Evolutionary conservation across 2,797 vertebrate genomes (phyloP).

Genomic region (Delichon dasypus): DNA sequence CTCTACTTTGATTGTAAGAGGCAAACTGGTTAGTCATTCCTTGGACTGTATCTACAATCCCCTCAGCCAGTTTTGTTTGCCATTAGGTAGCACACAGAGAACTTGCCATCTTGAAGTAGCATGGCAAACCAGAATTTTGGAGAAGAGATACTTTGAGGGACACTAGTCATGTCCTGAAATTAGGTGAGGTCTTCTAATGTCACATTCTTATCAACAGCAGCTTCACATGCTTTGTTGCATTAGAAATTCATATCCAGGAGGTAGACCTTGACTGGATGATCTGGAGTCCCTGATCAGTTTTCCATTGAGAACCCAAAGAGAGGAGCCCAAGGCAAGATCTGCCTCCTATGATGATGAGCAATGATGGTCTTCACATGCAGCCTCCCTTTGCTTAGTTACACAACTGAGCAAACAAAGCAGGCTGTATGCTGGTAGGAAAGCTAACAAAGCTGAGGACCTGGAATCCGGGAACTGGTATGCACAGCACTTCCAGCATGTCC

Average conservation of each 20-base stretch:
- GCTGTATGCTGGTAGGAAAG: not conserved
- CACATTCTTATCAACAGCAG: not conserved
- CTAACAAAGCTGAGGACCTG: not conserved
- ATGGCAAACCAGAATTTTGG: not conserved
- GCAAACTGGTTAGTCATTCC: not conserved
- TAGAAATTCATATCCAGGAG: not conserved
- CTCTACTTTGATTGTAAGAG: not conserved
- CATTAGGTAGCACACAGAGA: not conserved
- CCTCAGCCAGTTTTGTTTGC: not conserved
- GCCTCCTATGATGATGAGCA: not conserved
- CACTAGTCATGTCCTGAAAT: not conserved
- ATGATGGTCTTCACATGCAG: not conserved
- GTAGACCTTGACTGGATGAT: not conserved
- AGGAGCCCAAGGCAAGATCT: not conserved
- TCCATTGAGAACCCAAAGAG: not conserved
- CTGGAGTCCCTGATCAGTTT: not conserved
- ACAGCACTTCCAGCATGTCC: not conserved
- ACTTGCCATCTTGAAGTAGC: not conserved
- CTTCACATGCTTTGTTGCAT: not conserved
- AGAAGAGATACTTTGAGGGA: not conserved
- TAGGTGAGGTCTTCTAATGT: not conserved
- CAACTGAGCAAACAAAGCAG: slow-evolving; percentile 12
- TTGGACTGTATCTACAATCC: not conserved
- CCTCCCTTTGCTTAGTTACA: not conserved
- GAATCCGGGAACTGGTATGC: not conserved